Conservation (phyloP, 2,797 vertebrate genomes). For the Sebastes aleutianus region DNA sequence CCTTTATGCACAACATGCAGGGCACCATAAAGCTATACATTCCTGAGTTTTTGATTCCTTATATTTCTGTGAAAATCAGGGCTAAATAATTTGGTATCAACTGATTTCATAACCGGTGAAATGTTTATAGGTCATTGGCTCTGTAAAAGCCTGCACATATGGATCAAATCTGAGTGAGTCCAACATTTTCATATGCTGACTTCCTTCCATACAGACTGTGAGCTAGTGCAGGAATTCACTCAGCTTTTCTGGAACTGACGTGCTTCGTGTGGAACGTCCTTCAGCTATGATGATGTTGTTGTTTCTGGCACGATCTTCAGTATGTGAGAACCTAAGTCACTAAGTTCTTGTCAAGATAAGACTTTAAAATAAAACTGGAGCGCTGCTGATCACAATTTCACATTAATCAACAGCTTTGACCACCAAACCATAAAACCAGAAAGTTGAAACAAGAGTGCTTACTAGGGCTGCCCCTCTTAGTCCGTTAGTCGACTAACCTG, state of each 20-base stretch:
- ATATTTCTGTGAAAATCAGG: constrained; percentile 29
- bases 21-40: constrained; percentile 1
- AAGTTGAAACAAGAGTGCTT: not conserved
- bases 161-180: constrained; percentile 55
- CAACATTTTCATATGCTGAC: constrained; percentile 51
- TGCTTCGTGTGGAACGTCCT: constrained; percentile 7
- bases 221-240: constrained; percentile 26
- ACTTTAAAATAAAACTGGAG: not conserved
- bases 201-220: constrained; percentile 54
- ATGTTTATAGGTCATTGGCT: constrained; percentile 57
- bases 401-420: not conserved
- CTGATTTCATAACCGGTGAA: constrained; percentile 53
- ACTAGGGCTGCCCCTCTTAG: too few relatives aligned
- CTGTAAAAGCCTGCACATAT: constrained; percentile 56
- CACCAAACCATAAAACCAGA: not conserved
- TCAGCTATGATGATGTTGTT: not conserved
- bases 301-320: not conserved
- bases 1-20: constrained; percentile 8
- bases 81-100: constrained; percentile 26
- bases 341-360: not conserved
- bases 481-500: too few relatives aligned
- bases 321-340: not conserved
- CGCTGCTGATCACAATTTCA: not conserved
- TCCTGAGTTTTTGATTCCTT: not conserved
- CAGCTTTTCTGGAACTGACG: constrained; percentile 2